Conservation (phyloP, 2,888 invertebrate species). For the Tetropium fuscum region DNA sequence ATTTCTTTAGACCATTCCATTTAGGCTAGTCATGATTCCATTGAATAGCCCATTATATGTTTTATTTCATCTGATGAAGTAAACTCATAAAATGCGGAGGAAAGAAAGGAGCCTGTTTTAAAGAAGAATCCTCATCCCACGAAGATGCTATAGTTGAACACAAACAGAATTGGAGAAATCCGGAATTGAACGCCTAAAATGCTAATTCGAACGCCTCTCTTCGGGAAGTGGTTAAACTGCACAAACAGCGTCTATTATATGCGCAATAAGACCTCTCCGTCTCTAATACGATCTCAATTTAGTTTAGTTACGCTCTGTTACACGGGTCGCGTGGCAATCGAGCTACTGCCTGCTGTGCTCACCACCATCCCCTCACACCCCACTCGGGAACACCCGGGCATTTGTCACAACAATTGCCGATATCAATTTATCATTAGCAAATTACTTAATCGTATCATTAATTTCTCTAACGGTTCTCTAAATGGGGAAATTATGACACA, state of each 20-base stretch:
- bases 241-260: constrained; percentile 68
- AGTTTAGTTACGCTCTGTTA: constrained; percentile 69
- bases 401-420: constrained; percentile 47
- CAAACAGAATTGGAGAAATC: constrained; percentile 60
- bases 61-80: not conserved
- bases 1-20: no score
- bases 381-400: constrained; percentile 33
- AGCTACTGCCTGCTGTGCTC: constrained; percentile 41
- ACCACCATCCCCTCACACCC: constrained; percentile 50
- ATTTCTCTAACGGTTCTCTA: constrained; percentile 17
- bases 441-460: constrained; percentile 39
- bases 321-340: constrained; percentile 67
- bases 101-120: constrained; percentile 32
- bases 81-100: not conserved
- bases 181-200: constrained; percentile 65
- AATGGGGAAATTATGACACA: constrained; percentile 9
- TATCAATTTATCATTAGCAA: constrained; percentile 41
- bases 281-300: constrained; percentile 69
- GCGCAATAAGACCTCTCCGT: constrained; percentile 67
- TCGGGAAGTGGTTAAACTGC: constrained; percentile 68
- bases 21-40: no score
- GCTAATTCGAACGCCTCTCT: constrained; percentile 65
- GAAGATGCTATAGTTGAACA: constrained; percentile 46
- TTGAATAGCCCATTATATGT: not conserved
- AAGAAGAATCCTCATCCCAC: constrained; percentile 60